These are phyloP conservation scores for Indicator indicator DNA, from an alignment of 2,113 vertebrate genomes.

Conservation along the genomic window DNA sequence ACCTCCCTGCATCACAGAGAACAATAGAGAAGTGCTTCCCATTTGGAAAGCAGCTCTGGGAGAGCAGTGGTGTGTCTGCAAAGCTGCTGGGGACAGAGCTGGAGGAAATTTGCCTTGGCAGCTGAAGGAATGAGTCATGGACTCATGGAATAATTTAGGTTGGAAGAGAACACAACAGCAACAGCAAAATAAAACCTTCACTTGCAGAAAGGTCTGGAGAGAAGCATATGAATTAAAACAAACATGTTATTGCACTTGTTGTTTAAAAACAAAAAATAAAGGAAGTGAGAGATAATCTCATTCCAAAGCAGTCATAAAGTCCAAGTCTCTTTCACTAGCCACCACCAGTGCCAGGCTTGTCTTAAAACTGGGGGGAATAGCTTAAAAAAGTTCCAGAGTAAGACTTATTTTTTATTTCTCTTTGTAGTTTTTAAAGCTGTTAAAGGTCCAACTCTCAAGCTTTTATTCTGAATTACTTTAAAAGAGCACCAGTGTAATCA, in stretches of 20 bases:
- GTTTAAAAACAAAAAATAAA: background rate
- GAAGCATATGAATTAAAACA: slow-evolving; percentile 29
- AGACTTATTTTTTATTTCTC: background rate
- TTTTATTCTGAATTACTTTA: background rate
- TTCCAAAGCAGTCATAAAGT: background rate
- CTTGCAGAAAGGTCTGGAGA: background rate
- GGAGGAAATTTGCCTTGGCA: background rate
- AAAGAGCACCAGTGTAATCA: background rate
- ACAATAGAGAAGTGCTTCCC: background rate
- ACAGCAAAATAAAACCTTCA: slow-evolving; percentile 10
- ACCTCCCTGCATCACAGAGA: background rate
- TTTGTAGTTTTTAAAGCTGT: background rate
- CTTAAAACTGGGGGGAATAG: background rate
- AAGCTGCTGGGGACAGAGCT: background rate
- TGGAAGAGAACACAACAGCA: slow-evolving; percentile 6
- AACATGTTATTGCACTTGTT: background rate
- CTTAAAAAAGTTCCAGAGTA: background rate
- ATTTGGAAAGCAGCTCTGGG: background rate
- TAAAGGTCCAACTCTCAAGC: background rate
- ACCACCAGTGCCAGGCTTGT: background rate
- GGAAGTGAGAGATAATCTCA: background rate
- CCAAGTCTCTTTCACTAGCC: background rate
- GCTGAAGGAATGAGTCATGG: background rate
- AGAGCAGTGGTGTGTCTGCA: background rate
- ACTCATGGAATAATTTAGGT: background rate